Base-by-base conservation (phyloP, 2,113 vertebrate genomes). In the Menura novaehollandiae region DNA sequence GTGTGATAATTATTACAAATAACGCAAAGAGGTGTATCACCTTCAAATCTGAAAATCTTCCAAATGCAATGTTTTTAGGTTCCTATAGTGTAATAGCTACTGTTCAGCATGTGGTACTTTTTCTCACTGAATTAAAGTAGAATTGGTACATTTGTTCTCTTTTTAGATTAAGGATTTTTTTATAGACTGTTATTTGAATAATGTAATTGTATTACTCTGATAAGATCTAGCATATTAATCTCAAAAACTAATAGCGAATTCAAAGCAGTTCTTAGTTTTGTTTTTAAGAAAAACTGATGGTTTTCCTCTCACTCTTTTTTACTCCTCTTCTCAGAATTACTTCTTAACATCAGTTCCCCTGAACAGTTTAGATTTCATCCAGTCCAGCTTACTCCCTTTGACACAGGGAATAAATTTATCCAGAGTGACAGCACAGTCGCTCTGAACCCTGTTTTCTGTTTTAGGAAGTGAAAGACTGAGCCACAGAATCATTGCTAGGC, bases 391-490 rank as follows among this genome's bases (percentile, higher is more conserved):
- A 92, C 75, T 97, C 75, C 69, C 95, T 97, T 49, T 96, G 94
- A 97, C 72, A 95, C 81, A 94, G 86, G 85, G 85, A 95, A 94
- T 84, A 96, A 95, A 97, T 95, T 96, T 69, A 52, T 87, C 11
- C 37, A 71, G 93, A 97, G 64, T 96, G 95, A 94, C 73, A 97
- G 77, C 88, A 74, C 59, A 95, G 83, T 91, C 28, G 87, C 75
- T 95, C 96, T 94, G 94, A 97, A 97, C 96, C 93, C 82, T 97
- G 94, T 64, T 96, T 90, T 91, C 73, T 96, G 68, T 92, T 78
- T 96, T 95, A 95, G 95, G 93, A 98, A 97, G 94, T 97, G 96
- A 97, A 97, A 97, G 93, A 96, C 68, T 88, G 93, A 95, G 88
- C 83, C 32, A 18, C 94, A 96, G 94, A 96, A 96, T 96, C 72